Conservation (phyloP, 2,888 invertebrate genomes). For the Pollenia angustigena region DNA sequence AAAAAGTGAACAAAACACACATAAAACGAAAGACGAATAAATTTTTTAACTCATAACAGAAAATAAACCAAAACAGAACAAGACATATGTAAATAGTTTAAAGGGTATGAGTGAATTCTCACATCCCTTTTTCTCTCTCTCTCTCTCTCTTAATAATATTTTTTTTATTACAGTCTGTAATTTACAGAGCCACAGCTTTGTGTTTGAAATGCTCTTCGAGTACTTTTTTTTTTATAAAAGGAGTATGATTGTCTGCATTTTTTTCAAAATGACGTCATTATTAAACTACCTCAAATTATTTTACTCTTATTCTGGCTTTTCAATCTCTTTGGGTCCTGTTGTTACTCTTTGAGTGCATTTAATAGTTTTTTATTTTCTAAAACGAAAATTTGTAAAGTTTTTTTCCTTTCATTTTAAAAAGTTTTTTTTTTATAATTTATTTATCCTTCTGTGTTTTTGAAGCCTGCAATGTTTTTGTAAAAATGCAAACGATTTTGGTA, state of each 20-base stretch:
- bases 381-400: neutral
- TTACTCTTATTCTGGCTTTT: neutral
- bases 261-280: conserved; percentile 64
- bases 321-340: neutral
- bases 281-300: conserved; percentile 9
- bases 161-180: no score
- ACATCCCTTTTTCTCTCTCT: neutral
- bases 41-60: neutral
- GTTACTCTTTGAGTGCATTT: conserved; percentile 9
- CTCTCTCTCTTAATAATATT: neutral
- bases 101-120: neutral
- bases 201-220: conserved; percentile 12
- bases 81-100: neutral
- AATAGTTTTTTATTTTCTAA: neutral
- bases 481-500: neutral
- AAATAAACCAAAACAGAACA: neutral
- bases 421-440: neutral
- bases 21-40: neutral
- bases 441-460: conserved; percentile 24
- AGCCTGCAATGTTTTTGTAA: neutral
- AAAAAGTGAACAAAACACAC: neutral
- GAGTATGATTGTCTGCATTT: neutral
- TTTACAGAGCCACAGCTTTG: neutral
- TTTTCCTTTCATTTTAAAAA: neutral
- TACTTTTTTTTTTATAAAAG: neutral